Percentiles rank a stretch among this genome's conserved stretches.
These are phyloP conservation scores for Drosophila nigrodunni DNA, from an alignment of 1,140 invertebrate species.

Conservation along the genomic window DNA sequence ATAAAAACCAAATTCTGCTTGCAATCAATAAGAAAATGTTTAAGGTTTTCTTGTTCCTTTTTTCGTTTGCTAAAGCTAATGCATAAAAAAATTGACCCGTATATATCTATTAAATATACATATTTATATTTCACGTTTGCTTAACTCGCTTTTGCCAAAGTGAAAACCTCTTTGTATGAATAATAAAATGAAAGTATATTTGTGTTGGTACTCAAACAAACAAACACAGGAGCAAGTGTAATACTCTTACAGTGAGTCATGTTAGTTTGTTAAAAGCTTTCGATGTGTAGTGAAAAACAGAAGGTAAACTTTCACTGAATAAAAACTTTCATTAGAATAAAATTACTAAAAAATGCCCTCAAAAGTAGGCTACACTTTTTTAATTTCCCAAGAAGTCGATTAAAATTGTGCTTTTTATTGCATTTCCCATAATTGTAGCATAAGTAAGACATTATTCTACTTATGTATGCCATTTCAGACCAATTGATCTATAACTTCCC, in stretches of 20 bases:
- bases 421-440: too few species aligned
- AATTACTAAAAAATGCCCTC: too few species aligned
- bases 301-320: too few species aligned
- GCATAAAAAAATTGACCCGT: slow-evolving; percentile 78
- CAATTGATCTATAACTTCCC: too few species aligned
- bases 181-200: slow-evolving; percentile 49
- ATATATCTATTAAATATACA: slow-evolving; percentile 75
- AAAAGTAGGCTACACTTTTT: too few species aligned
- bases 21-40: slow-evolving; percentile 21
- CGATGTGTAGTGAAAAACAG: too few species aligned
- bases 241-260: background rate
- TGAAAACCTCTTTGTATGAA: slow-evolving; percentile 57
- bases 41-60: slow-evolving; percentile 16
- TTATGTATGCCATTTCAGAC: too few species aligned
- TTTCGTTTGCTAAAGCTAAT: slow-evolving; percentile 46
- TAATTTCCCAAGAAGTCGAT: too few species aligned
- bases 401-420: too few species aligned
- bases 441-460: too few species aligned
- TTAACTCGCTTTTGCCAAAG: slow-evolving; percentile 49
- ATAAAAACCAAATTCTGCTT: slow-evolving; percentile 15
- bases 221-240: background rate
- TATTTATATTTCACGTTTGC: slow-evolving; percentile 73
- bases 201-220: slow-evolving; percentile 11
- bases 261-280: background rate
- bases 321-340: too few species aligned